Evolutionary conservation across 2,113 vertebrate species (phyloP).

Genomic region (Herpetotheres cachinnans): DNA sequence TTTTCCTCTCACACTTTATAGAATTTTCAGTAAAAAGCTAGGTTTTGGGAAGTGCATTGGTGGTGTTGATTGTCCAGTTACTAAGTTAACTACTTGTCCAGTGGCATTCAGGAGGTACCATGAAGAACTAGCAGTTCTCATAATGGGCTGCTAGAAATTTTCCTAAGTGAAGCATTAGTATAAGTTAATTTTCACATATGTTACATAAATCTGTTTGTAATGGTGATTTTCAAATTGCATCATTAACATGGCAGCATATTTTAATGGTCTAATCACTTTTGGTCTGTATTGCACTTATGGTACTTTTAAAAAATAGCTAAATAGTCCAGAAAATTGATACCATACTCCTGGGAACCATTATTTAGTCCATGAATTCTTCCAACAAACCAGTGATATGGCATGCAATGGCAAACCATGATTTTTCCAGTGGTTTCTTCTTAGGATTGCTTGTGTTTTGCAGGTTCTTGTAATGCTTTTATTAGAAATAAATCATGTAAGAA

Average conservation of each 20-base stretch:
- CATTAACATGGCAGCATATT: not conserved
- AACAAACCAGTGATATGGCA: not conserved
- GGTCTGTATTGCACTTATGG: accelerated
- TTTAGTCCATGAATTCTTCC: not conserved
- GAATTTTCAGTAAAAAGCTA: not conserved
- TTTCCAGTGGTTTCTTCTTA: not conserved
- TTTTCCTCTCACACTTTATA: not conserved
- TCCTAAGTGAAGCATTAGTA: not conserved
- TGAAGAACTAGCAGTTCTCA: not conserved
- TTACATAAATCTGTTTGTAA: not conserved
- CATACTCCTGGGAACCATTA: not conserved
- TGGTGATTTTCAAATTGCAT: not conserved
- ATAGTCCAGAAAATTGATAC: not conserved
- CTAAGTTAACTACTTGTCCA: not conserved
- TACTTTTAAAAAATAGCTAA: not conserved
- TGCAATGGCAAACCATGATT: not conserved
- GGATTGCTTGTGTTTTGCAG: not conserved
- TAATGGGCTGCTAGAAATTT: not conserved
- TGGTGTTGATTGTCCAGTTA: not conserved
- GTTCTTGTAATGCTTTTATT: not conserved
- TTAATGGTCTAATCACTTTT: not conserved
- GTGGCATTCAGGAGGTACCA: not conserved
- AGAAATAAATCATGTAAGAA: not conserved
- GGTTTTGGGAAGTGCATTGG: not conserved
- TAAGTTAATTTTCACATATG: not conserved